A percentile compares a stretch with the other conserved stretches of the same genome.
phyloP scores from a whole-genome alignment of 2,113 vertebrate species.

The Amphiprion percula region DNA sequence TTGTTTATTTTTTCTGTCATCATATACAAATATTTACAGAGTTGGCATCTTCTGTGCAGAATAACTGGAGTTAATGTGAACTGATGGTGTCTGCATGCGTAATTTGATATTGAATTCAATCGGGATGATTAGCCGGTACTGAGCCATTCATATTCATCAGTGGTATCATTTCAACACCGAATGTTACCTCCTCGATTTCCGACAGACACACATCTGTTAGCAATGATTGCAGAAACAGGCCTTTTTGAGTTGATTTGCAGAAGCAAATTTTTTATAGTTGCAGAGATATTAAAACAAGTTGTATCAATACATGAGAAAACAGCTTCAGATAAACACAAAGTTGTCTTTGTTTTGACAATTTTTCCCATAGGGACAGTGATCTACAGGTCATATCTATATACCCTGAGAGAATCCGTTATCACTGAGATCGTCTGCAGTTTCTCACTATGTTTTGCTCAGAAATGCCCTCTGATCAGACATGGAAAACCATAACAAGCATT shows the following conservation, averaged over 20 bases:
- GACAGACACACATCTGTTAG: neutral
- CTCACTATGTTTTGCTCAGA: constrained; percentile 30
- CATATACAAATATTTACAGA: neutral
- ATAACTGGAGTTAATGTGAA: neutral
- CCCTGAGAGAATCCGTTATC: constrained; percentile 35
- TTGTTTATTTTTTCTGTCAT: neutral
- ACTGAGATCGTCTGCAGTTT: constrained; percentile 27
- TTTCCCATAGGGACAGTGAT: neutral
- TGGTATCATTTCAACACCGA: neutral
- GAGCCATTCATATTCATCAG: neutral
- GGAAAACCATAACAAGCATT: constrained; percentile 12
- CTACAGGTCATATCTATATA: constrained; percentile 16
- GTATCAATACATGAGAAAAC: constrained; percentile 11
- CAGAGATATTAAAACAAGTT: neutral
- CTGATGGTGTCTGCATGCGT: neutral
- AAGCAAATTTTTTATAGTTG: neutral
- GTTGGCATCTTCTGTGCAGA: neutral
- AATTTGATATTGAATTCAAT: neutral
- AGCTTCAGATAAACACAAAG: neutral
- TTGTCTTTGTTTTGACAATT: constrained; percentile 9
- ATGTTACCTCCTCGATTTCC: neutral
- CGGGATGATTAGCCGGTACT: neutral
- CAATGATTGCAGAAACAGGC: neutral
- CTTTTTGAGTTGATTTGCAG: neutral
- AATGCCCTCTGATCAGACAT: constrained; percentile 30